Base-by-base conservation (phyloP, 2,888 invertebrate species). In the Lysandra coridon region DNA sequence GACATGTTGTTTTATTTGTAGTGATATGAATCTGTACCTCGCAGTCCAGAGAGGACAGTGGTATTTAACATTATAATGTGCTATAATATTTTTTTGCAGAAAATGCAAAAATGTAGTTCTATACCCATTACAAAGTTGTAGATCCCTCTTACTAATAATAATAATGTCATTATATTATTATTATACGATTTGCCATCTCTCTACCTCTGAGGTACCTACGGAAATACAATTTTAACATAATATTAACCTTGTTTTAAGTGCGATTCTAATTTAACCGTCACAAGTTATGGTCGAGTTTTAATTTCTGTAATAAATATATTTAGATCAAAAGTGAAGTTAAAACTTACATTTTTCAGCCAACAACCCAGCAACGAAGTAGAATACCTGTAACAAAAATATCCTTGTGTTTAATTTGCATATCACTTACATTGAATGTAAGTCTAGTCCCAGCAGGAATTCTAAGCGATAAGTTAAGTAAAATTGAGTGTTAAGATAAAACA, bases 1-100 rank as follows among this genome's bases (percentile, higher is more conserved):
- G 79, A 85, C 80, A 81, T 74, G 80, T 80, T 84, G 82, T 85
- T 86, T 85, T 81, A 85, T 87, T 85, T 84, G 80, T 81, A 80
- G 69, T 62, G 5, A 2, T 1, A 40, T 37, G 23, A 44, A 62
- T 37, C 10, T 77, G 10, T 77, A 64, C 23, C 30, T 30, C 1
- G 17, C 17, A 57, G 57, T 4, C 14, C 53, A 14, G 53, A 14
- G 53, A 14, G 3, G 40, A 40, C 6, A 40, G 40, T 6, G 6
- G 53, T 53, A 53, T 53, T 53, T 14, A 53, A 53, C 53, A 14
- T 53, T 12, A 53, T 37, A 37, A 37, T 53, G 14, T 14, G 53
- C 53, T 53, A 14, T 14, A 53, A 53, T 53, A 12, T 12, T 53
- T 53, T 53, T 53, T 14, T 4, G 2, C 53, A 53, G 14, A 6